These are phyloP conservation scores for Ia io DNA, from an alignment of 2,113 vertebrate genomes.

Conservation along the genomic window DNA sequence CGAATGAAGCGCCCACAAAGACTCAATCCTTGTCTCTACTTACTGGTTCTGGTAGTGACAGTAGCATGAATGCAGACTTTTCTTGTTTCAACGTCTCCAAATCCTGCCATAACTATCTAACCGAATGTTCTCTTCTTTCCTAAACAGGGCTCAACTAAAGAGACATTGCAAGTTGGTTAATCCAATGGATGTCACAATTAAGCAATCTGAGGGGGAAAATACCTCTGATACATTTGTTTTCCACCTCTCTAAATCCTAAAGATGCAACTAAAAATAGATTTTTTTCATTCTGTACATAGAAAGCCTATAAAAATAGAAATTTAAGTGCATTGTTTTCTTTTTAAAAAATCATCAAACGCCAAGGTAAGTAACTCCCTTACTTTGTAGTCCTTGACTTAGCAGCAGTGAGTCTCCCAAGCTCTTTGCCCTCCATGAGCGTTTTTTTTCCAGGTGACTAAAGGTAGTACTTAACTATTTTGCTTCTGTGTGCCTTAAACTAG, in stretches of 20 bases:
- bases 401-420: not conserved
- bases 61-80: not conserved
- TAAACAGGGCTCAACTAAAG: not conserved
- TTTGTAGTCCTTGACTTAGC: not conserved
- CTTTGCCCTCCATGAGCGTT: not conserved
- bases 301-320: slow-evolving; percentile 6
- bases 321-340: not conserved
- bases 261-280: not conserved
- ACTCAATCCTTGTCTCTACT: not conserved
- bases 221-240: slow-evolving; percentile 10
- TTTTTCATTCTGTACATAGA: slow-evolving; percentile 11
- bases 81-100: not conserved
- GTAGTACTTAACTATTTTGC: not conserved
- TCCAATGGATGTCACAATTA: slow-evolving; percentile 29
- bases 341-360: not conserved
- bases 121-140: not conserved
- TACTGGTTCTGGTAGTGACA: not conserved
- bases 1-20: not conserved
- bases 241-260: slow-evolving; percentile 38
- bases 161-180: not conserved
- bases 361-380: not conserved
- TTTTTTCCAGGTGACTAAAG: not conserved
- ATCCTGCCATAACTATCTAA: not conserved
- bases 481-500: not conserved
- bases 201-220: not conserved